Evolutionary conservation across 2,888 invertebrate genomes (phyloP).

Genomic region (Noctua pronuba): DNA sequence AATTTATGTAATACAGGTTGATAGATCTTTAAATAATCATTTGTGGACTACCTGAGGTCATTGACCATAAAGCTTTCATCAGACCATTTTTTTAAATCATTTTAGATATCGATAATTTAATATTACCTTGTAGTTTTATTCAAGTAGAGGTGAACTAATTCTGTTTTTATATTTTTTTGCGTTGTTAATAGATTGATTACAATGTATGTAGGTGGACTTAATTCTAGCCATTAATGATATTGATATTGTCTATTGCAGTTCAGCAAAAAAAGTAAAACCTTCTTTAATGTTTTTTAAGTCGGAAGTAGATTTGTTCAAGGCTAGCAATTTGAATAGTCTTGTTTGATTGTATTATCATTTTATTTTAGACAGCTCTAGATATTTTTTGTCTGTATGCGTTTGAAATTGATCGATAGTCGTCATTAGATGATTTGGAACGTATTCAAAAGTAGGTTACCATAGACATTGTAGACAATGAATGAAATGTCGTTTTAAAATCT

Average conservation of each 20-base stretch:
- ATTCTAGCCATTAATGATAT: conserved; percentile 13
- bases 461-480: conserved; percentile 10
- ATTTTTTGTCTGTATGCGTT: conserved; percentile 3
- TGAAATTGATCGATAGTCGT: conserved; percentile 32
- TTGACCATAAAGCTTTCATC: not conserved
- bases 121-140: not conserved
- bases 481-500: conserved; percentile 13
- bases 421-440: not conserved
- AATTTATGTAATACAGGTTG: not conserved
- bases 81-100: not conserved
- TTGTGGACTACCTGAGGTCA: not conserved
- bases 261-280: conserved; percentile 28
- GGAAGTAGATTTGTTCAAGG: conserved; percentile 42
- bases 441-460: not conserved
- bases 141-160: not conserved
- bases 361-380: conserved; percentile 1
- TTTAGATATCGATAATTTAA: not conserved
- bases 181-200: not conserved
- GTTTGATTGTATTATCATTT: conserved; percentile 22
- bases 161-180: not conserved
- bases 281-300: conserved; percentile 22
- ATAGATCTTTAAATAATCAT: not conserved
- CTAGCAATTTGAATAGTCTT: conserved; percentile 14
- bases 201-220: conserved; percentile 9
- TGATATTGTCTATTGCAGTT: conserved; percentile 26